phyloP scores from a whole-genome alignment of 2,113 vertebrate genomes.

The Sinosuthora webbiana region DNA sequence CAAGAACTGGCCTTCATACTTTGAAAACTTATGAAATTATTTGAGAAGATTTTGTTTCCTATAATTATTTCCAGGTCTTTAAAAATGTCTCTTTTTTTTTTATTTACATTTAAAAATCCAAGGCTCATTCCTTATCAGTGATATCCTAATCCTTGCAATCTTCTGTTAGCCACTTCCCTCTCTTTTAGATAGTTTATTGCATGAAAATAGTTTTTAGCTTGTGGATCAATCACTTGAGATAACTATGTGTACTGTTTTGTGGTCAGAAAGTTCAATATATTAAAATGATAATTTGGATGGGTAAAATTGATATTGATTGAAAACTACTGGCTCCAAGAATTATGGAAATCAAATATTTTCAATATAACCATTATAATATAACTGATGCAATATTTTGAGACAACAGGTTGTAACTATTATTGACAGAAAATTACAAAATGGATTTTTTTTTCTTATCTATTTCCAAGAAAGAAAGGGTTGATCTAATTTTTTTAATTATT shows the following conservation, averaged over 20 bases:
- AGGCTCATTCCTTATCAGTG: not conserved
- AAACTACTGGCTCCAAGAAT: not conserved
- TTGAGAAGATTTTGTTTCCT: not conserved
- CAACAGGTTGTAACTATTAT: not conserved
- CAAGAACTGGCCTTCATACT: not conserved
- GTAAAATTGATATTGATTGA: not conserved
- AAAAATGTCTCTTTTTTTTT: not conserved
- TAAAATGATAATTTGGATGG: not conserved
- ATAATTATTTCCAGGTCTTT: not conserved
- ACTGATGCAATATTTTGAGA: not conserved
- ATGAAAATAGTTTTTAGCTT: not conserved
- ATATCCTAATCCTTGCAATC: not conserved
- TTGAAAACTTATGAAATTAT: not conserved
- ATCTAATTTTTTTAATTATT: not conserved
- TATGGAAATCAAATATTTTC: not conserved
- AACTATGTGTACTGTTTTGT: accelerated
- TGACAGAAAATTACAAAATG: not conserved
- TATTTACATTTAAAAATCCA: not conserved
- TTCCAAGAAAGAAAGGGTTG: not conserved
- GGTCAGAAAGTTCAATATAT: not conserved
- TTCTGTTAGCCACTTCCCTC: not conserved
- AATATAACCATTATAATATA: not conserved
- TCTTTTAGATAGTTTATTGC: not conserved
- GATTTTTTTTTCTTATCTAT: not conserved
- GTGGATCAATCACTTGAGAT: not conserved